Base-by-base conservation (phyloP, 1,140 invertebrate species). In the Aphelenchoides fujianensis region DNA sequence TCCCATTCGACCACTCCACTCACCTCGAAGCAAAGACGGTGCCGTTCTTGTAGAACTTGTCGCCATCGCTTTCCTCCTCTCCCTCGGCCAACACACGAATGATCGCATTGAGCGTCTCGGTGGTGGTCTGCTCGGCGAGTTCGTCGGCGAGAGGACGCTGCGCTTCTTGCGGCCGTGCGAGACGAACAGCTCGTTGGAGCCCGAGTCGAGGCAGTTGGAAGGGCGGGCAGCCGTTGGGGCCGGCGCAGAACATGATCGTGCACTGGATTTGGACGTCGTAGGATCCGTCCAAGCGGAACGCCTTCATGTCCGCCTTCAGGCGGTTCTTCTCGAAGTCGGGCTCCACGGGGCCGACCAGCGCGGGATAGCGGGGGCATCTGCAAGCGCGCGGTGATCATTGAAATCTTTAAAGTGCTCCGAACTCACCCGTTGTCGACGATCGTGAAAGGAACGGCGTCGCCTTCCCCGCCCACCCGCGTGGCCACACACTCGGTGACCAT, bases 171-270 rank as follows among this genome's bases (percentile, higher is more conserved):
- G 74, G 35, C 82, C 82, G 62, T 83, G 82, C 0, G 82, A 83
- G 36, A 76, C 71, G 71, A 83, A 83, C 54, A 83, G 69, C 62
- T 83, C 81, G 53, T 83, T 83, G 57, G 78, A 84, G 59, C 81
- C 83, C 28, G 81, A 83, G 70, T 83, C 83, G 19, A 83, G 75
- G 30, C 82, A 83, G 70, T 84, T 83, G 28, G 74, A 76, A n/a
- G 57, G 84, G 80, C 30, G 82, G 83, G 64, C 82, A 83, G 37
- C 82, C 82, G 54, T 83, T 84, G 3, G 82, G 83, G 70, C 82
- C 82, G 32, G 82, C 82, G 67, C 82, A 83, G 78, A 83, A 83
- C 82, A 83, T 83, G 7, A 83, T 68, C n/a, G 79, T 77, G 72
- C 82, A 83, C 52, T 78, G 68, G 57, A 83, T 83, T 67, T 83